Evolutionary conservation across 2,888 invertebrate genomes (phyloP).

Genomic region (Spisula solida): DNA sequence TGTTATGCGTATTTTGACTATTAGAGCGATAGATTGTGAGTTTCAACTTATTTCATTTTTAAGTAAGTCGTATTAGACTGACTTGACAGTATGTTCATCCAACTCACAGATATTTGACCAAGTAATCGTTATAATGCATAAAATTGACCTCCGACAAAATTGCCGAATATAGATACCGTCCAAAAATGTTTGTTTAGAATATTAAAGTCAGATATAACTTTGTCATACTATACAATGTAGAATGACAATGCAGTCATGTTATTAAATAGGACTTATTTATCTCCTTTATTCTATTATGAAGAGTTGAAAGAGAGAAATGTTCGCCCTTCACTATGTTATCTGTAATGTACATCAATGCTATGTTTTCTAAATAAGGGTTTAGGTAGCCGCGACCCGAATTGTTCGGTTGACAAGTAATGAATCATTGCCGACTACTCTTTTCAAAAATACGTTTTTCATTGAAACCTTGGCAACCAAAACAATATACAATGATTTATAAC

Average conservation of each 20-base stretch:
- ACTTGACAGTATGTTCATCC: no score
- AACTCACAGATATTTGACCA: not conserved
- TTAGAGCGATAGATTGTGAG: no score
- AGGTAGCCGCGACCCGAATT: not conserved
- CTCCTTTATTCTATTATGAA: not conserved
- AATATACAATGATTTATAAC: not conserved
- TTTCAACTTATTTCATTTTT: no score
- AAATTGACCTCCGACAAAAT: not conserved
- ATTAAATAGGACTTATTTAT: not conserved
- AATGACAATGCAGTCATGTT: slow-evolving; percentile 21
- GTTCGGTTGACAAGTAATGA: not conserved
- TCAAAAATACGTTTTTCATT: no score
- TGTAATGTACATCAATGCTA: not conserved
- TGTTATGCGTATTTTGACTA: no score
- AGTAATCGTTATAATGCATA: not conserved
- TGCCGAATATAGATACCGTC: not conserved
- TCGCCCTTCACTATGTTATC: not conserved
- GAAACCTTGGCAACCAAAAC: not conserved
- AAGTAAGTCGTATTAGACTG: no score
- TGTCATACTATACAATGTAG: not conserved
- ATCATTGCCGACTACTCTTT: not conserved
- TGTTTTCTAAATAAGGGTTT: not conserved
- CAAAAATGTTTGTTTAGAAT: not conserved
- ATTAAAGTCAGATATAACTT: not conserved
- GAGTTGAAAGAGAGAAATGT: not conserved